phyloP scores from a whole-genome alignment of 1,140 invertebrate genomes.

The Calycopis cecrops region DNA sequence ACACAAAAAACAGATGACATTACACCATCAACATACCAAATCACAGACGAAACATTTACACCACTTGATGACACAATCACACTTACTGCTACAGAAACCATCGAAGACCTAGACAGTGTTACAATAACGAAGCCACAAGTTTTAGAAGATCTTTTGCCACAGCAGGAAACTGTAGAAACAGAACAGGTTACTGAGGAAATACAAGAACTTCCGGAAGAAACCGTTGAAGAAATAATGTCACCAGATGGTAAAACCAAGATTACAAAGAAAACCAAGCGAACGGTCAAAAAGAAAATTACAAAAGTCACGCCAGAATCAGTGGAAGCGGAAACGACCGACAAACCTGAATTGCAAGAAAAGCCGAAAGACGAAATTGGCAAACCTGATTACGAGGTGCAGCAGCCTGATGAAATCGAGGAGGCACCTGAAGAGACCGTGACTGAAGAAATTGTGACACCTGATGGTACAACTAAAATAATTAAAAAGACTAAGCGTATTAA shows the following conservation, averaged over 20 bases:
- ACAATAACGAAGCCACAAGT: background rate
- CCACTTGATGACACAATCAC: slow-evolving; percentile 1
- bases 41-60: slow-evolving; percentile 3
- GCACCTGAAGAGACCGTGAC: slow-evolving; percentile 1
- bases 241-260: slow-evolving; percentile 46
- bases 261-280: slow-evolving; percentile 48
- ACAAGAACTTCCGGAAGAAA: slow-evolving; percentile 10
- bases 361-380: background rate
- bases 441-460: background rate
- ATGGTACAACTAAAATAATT: slow-evolving; percentile 47
- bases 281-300: slow-evolving; percentile 61
- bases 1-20: background rate
- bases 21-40: background rate
- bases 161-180: background rate
- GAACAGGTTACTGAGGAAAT: background rate
- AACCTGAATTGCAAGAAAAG: slow-evolving; percentile 23
- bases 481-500: slow-evolving; percentile 21
- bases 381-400: background rate
- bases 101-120: background rate
- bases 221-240: background rate
- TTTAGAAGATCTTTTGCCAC: background rate
- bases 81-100: background rate
- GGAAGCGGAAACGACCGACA: slow-evolving; percentile 7
- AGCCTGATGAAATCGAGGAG: background rate
- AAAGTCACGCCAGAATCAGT: slow-evolving; percentile 36